Conservation (phyloP, 2,888 invertebrate species). For the Dioctria rufipes region DNA sequence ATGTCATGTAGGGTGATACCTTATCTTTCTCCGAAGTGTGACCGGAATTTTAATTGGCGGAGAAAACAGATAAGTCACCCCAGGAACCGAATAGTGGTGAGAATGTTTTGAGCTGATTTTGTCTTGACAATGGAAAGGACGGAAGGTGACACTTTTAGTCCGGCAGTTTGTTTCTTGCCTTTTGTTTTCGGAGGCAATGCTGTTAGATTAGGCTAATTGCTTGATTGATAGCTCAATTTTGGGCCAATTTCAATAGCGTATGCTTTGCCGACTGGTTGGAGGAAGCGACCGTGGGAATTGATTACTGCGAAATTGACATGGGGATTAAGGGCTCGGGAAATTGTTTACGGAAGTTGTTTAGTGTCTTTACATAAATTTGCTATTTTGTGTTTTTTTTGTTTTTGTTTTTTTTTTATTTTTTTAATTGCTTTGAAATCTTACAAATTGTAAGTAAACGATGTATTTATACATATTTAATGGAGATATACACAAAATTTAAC, state of each 20-base stretch:
- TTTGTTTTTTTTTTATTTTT: no score
- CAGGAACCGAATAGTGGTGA: not conserved
- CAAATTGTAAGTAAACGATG: not conserved
- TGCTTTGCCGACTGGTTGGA: not conserved
- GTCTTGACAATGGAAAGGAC: conserved; percentile 8
- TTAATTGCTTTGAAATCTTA: no score
- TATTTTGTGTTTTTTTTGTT: not conserved
- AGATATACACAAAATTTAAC: not conserved
- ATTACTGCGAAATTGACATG: not conserved
- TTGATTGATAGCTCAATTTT: conserved; percentile 51
- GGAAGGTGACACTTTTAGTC: conserved; percentile 51
- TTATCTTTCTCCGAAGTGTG: conserved; percentile 41
- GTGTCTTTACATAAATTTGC: not conserved
- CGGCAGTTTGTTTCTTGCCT: conserved; percentile 31
- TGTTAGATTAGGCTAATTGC: conserved; percentile 51
- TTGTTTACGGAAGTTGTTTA: conserved; percentile 2
- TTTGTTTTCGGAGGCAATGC: conserved; percentile 15
- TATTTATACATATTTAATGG: not conserved
- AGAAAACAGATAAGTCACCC: conserved; percentile 33
- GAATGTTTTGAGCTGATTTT: not conserved
- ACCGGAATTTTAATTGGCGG: conserved; percentile 52
- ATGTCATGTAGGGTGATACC: conserved; percentile 3
- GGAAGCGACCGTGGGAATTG: not conserved
- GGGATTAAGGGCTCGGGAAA: not conserved
- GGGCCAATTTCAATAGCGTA: conserved; percentile 23